Evolutionary conservation across 2,797 vertebrate species (phyloP).

Genomic region (Clarias platycephalus): DNA sequence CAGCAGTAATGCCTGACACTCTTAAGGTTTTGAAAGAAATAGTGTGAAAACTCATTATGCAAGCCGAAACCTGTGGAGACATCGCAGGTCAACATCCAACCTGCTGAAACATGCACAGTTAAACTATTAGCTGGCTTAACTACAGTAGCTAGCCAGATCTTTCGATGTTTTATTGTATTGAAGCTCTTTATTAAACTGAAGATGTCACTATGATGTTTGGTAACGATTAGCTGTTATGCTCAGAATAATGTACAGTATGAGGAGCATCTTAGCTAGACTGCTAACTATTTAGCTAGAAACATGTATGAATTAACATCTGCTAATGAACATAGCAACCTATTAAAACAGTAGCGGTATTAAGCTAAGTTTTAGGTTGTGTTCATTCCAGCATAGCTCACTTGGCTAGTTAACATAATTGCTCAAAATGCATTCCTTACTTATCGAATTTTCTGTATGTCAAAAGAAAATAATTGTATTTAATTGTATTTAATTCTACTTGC

Average conservation of each 20-base stretch:
- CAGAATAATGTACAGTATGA: background rate
- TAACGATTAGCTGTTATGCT: background rate
- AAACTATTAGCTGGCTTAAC: background rate
- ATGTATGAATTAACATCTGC: background rate
- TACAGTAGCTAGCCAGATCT: background rate
- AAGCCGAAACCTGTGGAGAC: background rate
- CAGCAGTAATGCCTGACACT: too few species aligned
- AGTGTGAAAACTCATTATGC: background rate
- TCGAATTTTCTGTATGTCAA: background rate
- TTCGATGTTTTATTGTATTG: background rate
- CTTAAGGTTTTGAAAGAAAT: background rate
- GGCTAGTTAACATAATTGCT: background rate
- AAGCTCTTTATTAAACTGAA: background rate
- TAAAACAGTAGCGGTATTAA: background rate
- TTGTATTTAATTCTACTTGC: too few species aligned
- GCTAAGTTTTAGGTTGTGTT: background rate
- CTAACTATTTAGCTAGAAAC: background rate
- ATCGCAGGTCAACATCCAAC: background rate
- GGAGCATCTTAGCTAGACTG: background rate
- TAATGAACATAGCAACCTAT: background rate
- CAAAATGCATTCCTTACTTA: background rate
- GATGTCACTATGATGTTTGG: background rate
- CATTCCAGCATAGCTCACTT: background rate
- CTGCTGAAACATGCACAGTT: background rate
- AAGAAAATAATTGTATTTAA: too few species aligned